Conservation (phyloP, 2,888 invertebrate genomes). For the Polyommatus iphigenia region DNA sequence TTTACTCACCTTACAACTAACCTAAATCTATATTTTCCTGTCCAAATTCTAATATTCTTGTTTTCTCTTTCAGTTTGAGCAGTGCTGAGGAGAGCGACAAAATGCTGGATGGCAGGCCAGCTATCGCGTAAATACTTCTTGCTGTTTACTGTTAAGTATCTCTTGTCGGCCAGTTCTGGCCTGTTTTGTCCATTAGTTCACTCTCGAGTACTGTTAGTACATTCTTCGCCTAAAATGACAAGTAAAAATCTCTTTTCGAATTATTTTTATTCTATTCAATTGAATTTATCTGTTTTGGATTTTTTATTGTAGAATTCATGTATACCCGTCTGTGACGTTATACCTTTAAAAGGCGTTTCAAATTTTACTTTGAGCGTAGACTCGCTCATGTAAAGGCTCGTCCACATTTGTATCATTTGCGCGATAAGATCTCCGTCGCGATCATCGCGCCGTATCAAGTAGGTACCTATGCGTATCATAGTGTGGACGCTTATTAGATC, state of each 20-base stretch:
- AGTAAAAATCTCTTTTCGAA: neutral
- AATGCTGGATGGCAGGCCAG: constrained; percentile 87
- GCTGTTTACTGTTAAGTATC: neutral
- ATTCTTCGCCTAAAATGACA: constrained; percentile 11
- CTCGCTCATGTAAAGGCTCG: neutral
- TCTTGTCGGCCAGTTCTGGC: neutral
- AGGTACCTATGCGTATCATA: no score
- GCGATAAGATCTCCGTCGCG: no score
- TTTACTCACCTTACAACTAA: no score
- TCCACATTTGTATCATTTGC: no score
- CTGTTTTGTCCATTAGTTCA: constrained; percentile 15
- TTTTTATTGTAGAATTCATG: neutral
- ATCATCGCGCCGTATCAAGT: no score
- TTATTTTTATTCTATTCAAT: neutral
- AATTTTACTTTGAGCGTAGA: neutral
- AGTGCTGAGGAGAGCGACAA: constrained; percentile 87
- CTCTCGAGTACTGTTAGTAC: neutral
- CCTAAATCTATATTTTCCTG: neutral
- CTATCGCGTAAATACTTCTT: constrained; percentile 75
- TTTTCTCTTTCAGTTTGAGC: constrained; percentile 76
- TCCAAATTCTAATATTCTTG: neutral
- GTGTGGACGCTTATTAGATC: no score
- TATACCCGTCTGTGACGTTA: neutral
- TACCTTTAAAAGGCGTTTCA: neutral
- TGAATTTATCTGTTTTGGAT: neutral